Base-by-base conservation (phyloP, 2,113 vertebrate species). In the Seriola quinqueradiata region DNA sequence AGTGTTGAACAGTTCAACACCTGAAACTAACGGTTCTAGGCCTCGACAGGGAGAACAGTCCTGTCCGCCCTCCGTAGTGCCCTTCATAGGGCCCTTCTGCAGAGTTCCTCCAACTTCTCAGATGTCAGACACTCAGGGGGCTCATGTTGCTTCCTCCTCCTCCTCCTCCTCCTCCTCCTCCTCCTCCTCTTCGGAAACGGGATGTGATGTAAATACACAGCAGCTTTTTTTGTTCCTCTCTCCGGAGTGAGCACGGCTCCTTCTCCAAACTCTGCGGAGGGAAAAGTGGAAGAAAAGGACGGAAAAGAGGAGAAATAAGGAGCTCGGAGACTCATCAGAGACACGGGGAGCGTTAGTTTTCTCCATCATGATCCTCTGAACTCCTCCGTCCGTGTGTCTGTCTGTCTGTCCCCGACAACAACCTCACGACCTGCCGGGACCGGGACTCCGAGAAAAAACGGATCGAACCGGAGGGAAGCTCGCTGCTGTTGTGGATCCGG, bases 161-260 rank as follows among this genome's bases (percentile, higher is more conserved):
- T 81, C 81, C 76, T 70, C 68, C 70, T 67, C 55, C 67, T 81
- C 81, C 73, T 70, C 68, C 70, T 67, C 55, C 77, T 86, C 82
- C 86, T 91, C 88, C 91, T 85, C 83, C 66, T 87, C 79, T 38
- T 90, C 93, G 89, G 93, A 93, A 94, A 94, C 93, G 92, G 94
- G 94, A 95, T 94, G 93, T 95, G 94, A 95, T 92, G 94, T 95
- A 92, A 93, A 94, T 80, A 92, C 89, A 89, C 80, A 87, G 82
- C 59, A 88, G 78, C 34, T 69, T 90, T 87, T 59, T 73, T 69
- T 57, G 9, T 50, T 46, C 16, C 34, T 21, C 23, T 79, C 60
- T 57, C 48, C 58, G 86, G 84, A 70, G 78, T 82, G 74, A 85
- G 78, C 85, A 61, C 67, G 84, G 16, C 50, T 83, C 82, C 87